Evolutionary conservation across 2,888 invertebrate genomes (phyloP).

Genomic region (Alentia gelatinosa): DNA sequence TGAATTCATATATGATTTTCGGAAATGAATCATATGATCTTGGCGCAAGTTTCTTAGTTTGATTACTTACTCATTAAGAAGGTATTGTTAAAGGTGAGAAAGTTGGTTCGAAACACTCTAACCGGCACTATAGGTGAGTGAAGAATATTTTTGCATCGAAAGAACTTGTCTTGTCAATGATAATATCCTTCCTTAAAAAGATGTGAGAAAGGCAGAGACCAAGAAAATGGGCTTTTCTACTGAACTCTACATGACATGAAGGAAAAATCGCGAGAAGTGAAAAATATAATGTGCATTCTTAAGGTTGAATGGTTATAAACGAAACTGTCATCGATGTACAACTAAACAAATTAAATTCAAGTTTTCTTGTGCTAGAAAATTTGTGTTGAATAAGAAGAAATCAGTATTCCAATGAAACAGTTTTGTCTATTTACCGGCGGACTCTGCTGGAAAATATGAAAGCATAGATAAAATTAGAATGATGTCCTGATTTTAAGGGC

Average conservation of each 20-base stretch:
- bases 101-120: neutral
- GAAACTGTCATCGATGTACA: slow-evolving; percentile 20
- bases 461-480: neutral
- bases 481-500: too few relatives aligned
- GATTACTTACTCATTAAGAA: too few relatives aligned
- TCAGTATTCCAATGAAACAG: neutral
- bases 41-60: too few relatives aligned
- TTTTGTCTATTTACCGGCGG: slow-evolving; percentile 41
- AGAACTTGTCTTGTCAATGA: neutral
- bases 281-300: neutral
- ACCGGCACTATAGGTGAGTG: neutral
- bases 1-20: too few relatives aligned
- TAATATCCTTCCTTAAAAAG: neutral
- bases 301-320: neutral
- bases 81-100: neutral
- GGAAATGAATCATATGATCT: too few relatives aligned
- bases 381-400: neutral
- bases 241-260: neutral
- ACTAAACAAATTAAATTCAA: slow-evolving; percentile 25
- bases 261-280: neutral
- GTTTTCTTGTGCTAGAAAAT: slow-evolving; percentile 37
- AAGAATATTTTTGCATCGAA: slow-evolving; percentile 34
- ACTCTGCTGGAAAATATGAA: slow-evolving; percentile 43
- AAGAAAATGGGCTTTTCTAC: neutral
- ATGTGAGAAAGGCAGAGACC: neutral